These are phyloP conservation scores for Ditula angustiorana DNA, from an alignment of 2,888 invertebrate species.

Conservation along the genomic window DNA sequence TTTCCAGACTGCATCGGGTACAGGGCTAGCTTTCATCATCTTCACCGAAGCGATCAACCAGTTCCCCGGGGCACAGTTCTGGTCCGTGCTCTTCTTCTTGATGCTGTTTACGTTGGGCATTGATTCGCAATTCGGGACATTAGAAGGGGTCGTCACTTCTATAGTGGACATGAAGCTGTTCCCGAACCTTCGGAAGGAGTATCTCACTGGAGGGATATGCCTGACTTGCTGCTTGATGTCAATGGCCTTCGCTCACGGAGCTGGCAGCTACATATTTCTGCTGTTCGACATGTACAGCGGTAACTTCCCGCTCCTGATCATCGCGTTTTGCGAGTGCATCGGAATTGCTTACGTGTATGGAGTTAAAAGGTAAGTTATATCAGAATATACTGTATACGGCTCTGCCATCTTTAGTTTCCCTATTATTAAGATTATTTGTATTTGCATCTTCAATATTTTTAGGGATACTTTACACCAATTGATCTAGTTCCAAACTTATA, in stretches of 20 bases:
- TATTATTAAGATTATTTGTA: too few species aligned
- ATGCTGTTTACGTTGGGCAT: slow-evolving; percentile 99
- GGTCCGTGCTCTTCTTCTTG: slow-evolving; percentile 98
- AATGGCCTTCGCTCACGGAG: slow-evolving; percentile 96
- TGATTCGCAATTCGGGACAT: slow-evolving; percentile 97
- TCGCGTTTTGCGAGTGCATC: slow-evolving; percentile 96
- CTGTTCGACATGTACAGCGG: slow-evolving; percentile 98
- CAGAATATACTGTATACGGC: too few species aligned
- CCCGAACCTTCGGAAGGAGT: slow-evolving; percentile 95
- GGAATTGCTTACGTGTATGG: slow-evolving; percentile 98
- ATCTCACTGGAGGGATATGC: slow-evolving; percentile 93
- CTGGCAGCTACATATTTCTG: slow-evolving; percentile 97
- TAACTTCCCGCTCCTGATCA: slow-evolving; percentile 95
- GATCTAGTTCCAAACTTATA: too few species aligned
- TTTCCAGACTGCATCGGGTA: slow-evolving; percentile 96
- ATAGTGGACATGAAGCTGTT: slow-evolving; percentile 98
- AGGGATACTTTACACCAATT: too few species aligned
- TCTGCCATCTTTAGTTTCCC: too few species aligned
- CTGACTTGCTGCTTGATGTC: slow-evolving; percentile 93
- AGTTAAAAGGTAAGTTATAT: slow-evolving; percentile 89
- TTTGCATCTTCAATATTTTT: too few species aligned
- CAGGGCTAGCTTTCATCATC: slow-evolving; percentile 98
- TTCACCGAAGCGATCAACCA: slow-evolving; percentile 99
- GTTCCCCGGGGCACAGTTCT: slow-evolving; percentile 97
- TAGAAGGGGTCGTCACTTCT: slow-evolving; percentile 98